phyloP scores from a whole-genome alignment of 2,888 invertebrate genomes.

The Sceliomorpha sp. region DNA sequence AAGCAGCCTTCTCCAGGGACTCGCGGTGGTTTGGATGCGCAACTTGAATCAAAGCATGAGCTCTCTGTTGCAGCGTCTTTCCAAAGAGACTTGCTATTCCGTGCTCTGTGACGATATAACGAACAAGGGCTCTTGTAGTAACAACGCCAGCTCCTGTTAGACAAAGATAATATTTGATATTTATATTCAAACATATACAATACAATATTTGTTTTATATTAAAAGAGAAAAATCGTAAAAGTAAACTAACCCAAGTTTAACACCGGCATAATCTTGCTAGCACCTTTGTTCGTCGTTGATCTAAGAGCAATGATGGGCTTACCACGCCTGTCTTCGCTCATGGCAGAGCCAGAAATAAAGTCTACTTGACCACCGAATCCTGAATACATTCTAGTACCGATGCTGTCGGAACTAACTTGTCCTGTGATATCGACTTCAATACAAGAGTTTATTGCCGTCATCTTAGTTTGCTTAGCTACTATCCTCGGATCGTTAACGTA shows the following conservation, averaged over 20 bases:
- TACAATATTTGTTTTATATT: too few species aligned
- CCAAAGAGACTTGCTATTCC: slow-evolving; percentile 86
- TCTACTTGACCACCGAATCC: slow-evolving; percentile 86
- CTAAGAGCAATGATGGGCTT: slow-evolving; percentile 86
- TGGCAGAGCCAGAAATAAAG: slow-evolving; percentile 85
- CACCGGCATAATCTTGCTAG: slow-evolving; percentile 83
- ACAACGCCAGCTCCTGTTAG: slow-evolving; percentile 86
- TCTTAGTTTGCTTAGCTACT: slow-evolving; percentile 91
- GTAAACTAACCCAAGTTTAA: slow-evolving; percentile 83
- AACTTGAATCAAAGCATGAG: slow-evolving; percentile 84
- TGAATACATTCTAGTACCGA: slow-evolving; percentile 88
- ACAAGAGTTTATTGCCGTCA: slow-evolving; percentile 98
- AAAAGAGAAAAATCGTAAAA: too few species aligned
- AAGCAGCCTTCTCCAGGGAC: slow-evolving; percentile 84
- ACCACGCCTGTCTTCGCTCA: slow-evolving; percentile 84
- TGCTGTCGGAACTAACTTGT: slow-evolving; percentile 95
- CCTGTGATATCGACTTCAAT: slow-evolving; percentile 97
- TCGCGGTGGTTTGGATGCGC: slow-evolving; percentile 85
- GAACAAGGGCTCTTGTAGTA: slow-evolving; percentile 85
- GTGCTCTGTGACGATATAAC: slow-evolving; percentile 86
- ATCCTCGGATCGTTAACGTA: slow-evolving; percentile 93
- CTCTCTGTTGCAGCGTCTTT: slow-evolving; percentile 84
- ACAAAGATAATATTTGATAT: slow-evolving; percentile 4
- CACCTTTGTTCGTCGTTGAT: slow-evolving; percentile 83
- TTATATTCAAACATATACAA: neutral